phyloP scores from a whole-genome alignment of 2,797 vertebrate genomes.

The Gallinago solitaria region DNA sequence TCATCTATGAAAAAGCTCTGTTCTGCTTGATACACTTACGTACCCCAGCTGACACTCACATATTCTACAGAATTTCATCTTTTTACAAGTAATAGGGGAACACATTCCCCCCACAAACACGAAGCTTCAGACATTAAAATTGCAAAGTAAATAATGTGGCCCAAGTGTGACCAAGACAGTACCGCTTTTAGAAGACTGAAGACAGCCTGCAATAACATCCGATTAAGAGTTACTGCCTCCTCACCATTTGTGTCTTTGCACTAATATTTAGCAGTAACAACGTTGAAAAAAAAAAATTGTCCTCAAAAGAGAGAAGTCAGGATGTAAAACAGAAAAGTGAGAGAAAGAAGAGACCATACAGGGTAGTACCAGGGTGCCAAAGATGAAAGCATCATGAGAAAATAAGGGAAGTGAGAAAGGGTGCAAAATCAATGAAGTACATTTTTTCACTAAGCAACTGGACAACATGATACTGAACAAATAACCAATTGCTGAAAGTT shows the following conservation, averaged over 20 bases:
- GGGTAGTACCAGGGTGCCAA: background rate
- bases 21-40: background rate
- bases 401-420: background rate
- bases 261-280: background rate
- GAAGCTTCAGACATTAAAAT: background rate
- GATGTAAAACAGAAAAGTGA: background rate
- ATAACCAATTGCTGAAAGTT: background rate
- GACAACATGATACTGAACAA: background rate
- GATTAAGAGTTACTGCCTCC: background rate
- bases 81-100: background rate
- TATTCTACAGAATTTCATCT: background rate
- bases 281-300: background rate
- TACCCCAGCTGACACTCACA: background rate
- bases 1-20: background rate
- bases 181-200: background rate
- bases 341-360: background rate
- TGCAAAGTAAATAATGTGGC: background rate
- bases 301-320: background rate
- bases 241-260: background rate
- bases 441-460: background rate
- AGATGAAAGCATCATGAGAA: background rate
- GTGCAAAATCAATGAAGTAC: background rate
- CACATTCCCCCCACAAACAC: background rate
- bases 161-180: background rate
- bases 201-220: background rate